phyloP scores from a whole-genome alignment of 2,797 vertebrate species.

The Clangula hyemalis region DNA sequence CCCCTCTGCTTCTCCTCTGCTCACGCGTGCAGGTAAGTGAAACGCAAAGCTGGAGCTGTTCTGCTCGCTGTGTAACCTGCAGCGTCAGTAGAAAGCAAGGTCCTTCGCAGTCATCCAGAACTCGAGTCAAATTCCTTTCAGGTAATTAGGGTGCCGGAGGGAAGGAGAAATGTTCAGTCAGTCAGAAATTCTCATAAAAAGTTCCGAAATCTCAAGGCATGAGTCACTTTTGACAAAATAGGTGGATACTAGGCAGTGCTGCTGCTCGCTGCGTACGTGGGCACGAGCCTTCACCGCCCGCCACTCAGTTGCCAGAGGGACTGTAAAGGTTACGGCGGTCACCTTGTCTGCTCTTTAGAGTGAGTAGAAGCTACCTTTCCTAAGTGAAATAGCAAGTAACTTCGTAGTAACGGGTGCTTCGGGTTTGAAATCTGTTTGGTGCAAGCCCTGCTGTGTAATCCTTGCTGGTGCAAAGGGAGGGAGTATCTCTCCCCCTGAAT shows the following conservation, averaged over 20 bases:
- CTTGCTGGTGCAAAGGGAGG: neutral
- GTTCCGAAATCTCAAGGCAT: accelerated
- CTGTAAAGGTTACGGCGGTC: accelerated
- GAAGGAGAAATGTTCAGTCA: accelerated
- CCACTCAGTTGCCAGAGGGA: accelerated
- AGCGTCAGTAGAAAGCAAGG: neutral
- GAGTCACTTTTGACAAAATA: accelerated
- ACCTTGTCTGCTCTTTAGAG: neutral
- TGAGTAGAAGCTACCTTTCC: neutral
- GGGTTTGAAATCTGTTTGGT: accelerated
- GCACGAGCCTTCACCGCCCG: neutral
- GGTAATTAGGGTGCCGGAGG: neutral
- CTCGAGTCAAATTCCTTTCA: accelerated
- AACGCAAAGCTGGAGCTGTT: neutral
- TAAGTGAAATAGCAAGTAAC: accelerated
- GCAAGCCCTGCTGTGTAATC: accelerated
- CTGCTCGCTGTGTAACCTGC: neutral
- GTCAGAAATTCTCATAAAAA: accelerated
- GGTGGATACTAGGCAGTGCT: accelerated
- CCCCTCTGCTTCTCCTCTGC: neutral
- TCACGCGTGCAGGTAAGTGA: constrained; percentile 37
- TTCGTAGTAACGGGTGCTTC: accelerated
- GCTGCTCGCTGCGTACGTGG: accelerated
- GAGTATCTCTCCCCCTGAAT: neutral
- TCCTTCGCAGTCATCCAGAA: neutral